These are phyloP conservation scores for Malacosoma neustria DNA, from an alignment of 2,888 invertebrate genomes.

Conservation along the genomic window DNA sequence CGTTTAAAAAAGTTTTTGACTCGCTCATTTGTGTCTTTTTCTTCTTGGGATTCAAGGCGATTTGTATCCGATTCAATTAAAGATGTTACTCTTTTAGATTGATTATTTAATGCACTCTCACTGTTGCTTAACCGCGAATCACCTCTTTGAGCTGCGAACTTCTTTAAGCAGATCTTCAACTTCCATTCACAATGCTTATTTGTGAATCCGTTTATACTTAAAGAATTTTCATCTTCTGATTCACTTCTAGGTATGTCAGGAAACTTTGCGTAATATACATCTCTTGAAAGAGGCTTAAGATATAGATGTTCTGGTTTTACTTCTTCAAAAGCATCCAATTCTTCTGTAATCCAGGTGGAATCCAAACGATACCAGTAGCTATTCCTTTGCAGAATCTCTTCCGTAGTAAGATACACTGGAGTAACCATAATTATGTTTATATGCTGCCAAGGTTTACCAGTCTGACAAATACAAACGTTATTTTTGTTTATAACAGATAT, in stretches of 20 bases:
- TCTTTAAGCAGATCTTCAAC: constrained; percentile 43
- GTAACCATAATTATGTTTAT: constrained; percentile 44
- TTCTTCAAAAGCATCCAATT: constrained; percentile 62
- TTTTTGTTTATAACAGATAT: constrained; percentile 5
- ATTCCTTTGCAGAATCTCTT: constrained; percentile 57
- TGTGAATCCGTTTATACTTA: constrained; percentile 47
- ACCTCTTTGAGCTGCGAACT: constrained; percentile 33
- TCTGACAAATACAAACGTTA: constrained; percentile 6
- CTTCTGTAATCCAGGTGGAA: constrained; percentile 50
- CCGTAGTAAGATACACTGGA: constrained; percentile 51
- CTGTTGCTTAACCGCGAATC: constrained; percentile 26
- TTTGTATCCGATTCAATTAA: constrained; percentile 17
- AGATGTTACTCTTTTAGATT: constrained; percentile 27
- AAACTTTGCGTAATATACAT: constrained; percentile 51
- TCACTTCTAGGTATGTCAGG: constrained; percentile 64
- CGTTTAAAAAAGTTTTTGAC: constrained; percentile 44
- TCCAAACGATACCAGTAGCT: constrained; percentile 56
- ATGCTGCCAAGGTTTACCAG: not conserved
- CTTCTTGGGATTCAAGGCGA: constrained; percentile 6
- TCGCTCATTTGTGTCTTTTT: constrained; percentile 24
- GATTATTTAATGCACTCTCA: constrained; percentile 24
- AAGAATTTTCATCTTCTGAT: constrained; percentile 57
- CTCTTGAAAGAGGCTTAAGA: constrained; percentile 50
- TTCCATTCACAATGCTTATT: constrained; percentile 53
- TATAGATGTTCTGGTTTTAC: constrained; percentile 46